Evolutionary conservation across 2,113 vertebrate genomes (phyloP).

Genomic region (Rhadina sibilatrix): DNA sequence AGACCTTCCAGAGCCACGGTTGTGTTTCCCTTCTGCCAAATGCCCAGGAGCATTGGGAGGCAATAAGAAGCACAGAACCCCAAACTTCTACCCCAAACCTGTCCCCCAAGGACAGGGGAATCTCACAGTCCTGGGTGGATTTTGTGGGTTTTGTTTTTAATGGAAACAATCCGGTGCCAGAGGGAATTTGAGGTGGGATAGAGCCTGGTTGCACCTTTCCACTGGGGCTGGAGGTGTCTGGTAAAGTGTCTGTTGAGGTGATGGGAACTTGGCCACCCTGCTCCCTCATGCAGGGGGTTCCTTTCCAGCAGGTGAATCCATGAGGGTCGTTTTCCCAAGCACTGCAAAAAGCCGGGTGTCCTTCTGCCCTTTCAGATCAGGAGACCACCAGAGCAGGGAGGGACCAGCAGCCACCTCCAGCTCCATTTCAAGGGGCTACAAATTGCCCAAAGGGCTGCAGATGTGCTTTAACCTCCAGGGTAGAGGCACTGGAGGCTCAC

Average conservation of each 20-base stretch:
- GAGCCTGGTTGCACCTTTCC: not conserved
- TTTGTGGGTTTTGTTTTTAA: accelerated
- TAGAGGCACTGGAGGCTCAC: not conserved
- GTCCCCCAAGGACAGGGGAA: not conserved
- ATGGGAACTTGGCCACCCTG: not conserved
- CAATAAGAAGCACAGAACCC: not conserved
- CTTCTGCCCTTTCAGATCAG: not conserved
- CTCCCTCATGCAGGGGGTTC: not conserved
- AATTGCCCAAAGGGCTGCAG: accelerated
- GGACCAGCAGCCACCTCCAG: not conserved
- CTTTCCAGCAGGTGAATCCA: not conserved
- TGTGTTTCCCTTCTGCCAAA: not conserved
- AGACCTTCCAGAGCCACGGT: not conserved
- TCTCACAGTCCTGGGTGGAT: not conserved
- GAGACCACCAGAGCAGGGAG: not conserved
- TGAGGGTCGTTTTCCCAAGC: not conserved
- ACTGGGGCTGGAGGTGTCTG: too few species aligned
- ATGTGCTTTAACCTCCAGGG: not conserved
- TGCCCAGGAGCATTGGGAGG: not conserved
- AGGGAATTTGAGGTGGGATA: accelerated
- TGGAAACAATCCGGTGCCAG: not conserved
- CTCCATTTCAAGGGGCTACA: not conserved
- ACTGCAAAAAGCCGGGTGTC: not conserved
- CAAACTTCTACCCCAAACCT: not conserved
- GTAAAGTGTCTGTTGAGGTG: not conserved